Evolutionary conservation across 2,113 vertebrate species (phyloP).

Genomic region (Aegotheles bennettii): DNA sequence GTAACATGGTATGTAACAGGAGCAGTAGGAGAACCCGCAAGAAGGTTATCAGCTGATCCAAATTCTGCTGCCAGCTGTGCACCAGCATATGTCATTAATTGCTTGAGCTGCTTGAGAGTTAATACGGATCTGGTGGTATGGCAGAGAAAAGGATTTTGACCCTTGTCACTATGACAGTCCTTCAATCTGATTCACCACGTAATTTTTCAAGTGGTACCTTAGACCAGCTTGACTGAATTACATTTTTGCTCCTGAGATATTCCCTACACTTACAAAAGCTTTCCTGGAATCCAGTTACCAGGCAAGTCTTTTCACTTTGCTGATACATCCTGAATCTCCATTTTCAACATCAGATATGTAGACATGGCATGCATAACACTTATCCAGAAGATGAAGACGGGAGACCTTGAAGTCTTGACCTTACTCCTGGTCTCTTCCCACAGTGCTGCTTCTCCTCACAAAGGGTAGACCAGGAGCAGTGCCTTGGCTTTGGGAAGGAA

Average conservation of each 20-base stretch:
- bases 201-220: background rate
- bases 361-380: background rate
- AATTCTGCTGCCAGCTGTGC: background rate
- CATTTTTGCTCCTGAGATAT: background rate
- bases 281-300: background rate
- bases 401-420: background rate
- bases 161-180: background rate
- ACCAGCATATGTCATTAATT: background rate
- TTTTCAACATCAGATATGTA: background rate
- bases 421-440: background rate
- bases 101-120: background rate
- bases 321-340: background rate
- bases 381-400: background rate
- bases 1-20: fast-evolving
- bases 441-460: background rate
- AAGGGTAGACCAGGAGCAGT: background rate
- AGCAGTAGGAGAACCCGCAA: background rate
- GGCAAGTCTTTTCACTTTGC: background rate
- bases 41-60: background rate
- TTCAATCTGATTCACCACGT: background rate
- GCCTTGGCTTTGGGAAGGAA: background rate
- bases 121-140: background rate
- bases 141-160: background rate
- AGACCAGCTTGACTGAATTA: background rate
- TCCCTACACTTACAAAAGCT: background rate